Evolutionary conservation across 2,888 invertebrate genomes (phyloP).

Genomic region (Uloborus plumipes): DNA sequence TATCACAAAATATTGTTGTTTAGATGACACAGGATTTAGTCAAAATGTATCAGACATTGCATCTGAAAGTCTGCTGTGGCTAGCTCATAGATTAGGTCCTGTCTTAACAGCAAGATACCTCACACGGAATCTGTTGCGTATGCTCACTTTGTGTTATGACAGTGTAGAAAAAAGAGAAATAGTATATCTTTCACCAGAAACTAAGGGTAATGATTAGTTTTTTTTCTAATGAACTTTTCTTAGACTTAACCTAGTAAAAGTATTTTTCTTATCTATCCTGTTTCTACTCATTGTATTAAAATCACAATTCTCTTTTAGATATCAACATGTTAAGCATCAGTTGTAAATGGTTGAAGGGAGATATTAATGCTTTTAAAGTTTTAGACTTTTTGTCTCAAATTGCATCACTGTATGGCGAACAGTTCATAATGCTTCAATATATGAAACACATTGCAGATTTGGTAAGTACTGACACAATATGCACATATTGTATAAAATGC

Average conservation of each 20-base stretch:
- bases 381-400: constrained; percentile 90
- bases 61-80: constrained; percentile 89
- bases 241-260: no score
- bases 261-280: background rate
- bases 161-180: constrained; percentile 77
- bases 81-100: constrained; percentile 93
- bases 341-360: constrained; percentile 75
- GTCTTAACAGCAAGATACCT: constrained; percentile 92
- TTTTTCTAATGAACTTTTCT: background rate
- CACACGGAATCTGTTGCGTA: constrained; percentile 90
- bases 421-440: constrained; percentile 89
- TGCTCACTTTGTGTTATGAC: constrained; percentile 93
- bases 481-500: no score
- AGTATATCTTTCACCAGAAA: constrained; percentile 26
- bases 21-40: constrained; percentile 4
- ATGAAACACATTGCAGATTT: constrained; percentile 90
- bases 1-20: no score
- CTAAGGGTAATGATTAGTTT: constrained; percentile 8
- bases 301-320: constrained; percentile 19
- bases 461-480: constrained; percentile 60
- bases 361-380: constrained; percentile 87
- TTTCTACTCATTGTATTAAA: background rate
- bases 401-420: constrained; percentile 86
- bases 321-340: constrained; percentile 45
- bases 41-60: constrained; percentile 80